These are phyloP conservation scores for rat (Rattus norvegicus) DNA, from an alignment of 2,113 vertebrate species.

Conservation along the genomic window GRCr8 NC_086022.1:19333001-19333500, in stretches of 20 bases:
- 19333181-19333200: conserved; percentile 86
- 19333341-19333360: conserved; percentile 90
- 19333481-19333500: not conserved
- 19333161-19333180: conserved; percentile 81
- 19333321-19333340: conserved; percentile 78
- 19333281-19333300: conserved; percentile 89
- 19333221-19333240: conserved; percentile 90
- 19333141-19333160: conserved; percentile 79
- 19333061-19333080: not conserved
- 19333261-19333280: conserved; percentile 89
- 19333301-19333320: conserved; percentile 91
- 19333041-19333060: not conserved
- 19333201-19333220: conserved; percentile 91
- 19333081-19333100: not conserved
- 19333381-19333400: conserved; percentile 93
- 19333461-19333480: not conserved
- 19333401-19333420: conserved; percentile 97
- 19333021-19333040: not conserved
- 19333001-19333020: not conserved
- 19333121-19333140: conserved; percentile 81
- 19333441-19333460: conserved; percentile 64
- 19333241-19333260: conserved; percentile 88
- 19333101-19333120: not conserved
- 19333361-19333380: conserved; percentile 91
- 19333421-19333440: conserved; percentile 95